These are phyloP conservation scores for Seira musarum DNA, from an alignment of 2,888 invertebrate species.

Conservation along the genomic window DNA sequence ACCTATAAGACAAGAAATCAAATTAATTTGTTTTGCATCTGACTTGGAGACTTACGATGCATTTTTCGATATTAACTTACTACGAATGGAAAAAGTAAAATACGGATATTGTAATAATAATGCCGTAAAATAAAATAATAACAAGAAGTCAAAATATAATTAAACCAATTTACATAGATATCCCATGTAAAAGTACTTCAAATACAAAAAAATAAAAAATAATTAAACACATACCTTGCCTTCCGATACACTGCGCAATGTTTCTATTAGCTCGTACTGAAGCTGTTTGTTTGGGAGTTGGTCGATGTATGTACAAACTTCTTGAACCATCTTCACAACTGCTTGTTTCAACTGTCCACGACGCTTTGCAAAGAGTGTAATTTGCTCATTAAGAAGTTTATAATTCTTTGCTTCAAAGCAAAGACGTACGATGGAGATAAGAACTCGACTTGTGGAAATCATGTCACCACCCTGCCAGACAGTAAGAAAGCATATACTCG, in stretches of 20 bases:
- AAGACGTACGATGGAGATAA: conserved; percentile 94
- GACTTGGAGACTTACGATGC: neutral
- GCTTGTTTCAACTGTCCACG: conserved; percentile 97
- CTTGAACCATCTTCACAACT: conserved; percentile 97
- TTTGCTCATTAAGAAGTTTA: conserved; percentile 94
- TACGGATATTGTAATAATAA: neutral
- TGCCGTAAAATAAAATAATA: neutral
- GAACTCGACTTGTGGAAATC: conserved; percentile 92
- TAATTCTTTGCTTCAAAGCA: conserved; percentile 93
- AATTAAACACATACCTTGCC: conserved; percentile 81
- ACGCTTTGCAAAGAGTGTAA: conserved; percentile 90
- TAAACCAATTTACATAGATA: no score
- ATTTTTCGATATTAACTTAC: neutral
- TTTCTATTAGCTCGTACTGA: conserved; percentile 95
- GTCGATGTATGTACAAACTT: conserved; percentile 94
- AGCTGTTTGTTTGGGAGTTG: conserved; percentile 92
- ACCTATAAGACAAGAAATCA: conserved; percentile 72
- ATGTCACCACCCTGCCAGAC: conserved; percentile 93
- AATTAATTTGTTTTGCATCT: neutral
- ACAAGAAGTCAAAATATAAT: no score
- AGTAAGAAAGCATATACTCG: no score
- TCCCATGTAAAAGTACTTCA: no score
- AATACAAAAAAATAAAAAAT: no score
- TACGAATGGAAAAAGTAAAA: no score
- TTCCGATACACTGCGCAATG: conserved; percentile 93